Conservation (phyloP, 2,797 vertebrate genomes). For the Pteronotus mesoamericanus region DNA sequence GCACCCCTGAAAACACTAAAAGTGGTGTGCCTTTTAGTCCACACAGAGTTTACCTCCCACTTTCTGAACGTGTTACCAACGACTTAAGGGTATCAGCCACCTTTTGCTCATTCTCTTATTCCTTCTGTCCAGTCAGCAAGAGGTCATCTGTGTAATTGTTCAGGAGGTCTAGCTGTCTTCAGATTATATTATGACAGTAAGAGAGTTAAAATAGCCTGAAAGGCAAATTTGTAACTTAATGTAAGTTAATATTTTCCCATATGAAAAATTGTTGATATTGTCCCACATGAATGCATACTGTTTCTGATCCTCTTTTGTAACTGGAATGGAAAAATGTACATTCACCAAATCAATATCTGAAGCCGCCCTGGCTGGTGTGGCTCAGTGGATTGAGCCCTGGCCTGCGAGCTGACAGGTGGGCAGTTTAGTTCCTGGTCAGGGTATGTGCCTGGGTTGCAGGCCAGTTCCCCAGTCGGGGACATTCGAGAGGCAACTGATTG, state of each 20-base stretch:
- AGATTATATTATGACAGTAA: background rate
- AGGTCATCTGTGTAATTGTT: background rate
- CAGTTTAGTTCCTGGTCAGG: too few relatives aligned
- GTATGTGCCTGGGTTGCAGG: too few relatives aligned
- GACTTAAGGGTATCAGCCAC: background rate
- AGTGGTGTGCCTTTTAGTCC: background rate
- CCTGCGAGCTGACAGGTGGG: too few relatives aligned
- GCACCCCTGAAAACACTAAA: background rate
- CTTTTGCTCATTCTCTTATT: background rate
- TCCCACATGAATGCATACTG: background rate
- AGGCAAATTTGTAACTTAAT: background rate
- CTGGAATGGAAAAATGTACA: background rate
- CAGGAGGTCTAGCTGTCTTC: constrained; percentile 1
- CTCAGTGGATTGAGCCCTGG: too few relatives aligned
- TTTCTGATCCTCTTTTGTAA: background rate
- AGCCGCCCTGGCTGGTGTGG: background rate
- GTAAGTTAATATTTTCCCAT: background rate
- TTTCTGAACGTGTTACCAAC: background rate
- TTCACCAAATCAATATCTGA: background rate
- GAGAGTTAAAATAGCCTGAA: background rate
- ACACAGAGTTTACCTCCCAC: background rate
- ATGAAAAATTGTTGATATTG: background rate
- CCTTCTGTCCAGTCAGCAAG: background rate
- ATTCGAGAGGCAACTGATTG: too few relatives aligned
- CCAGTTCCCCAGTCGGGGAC: too few relatives aligned